These are phyloP conservation scores for Urosaurus nigricauda DNA, from an alignment of 2,797 vertebrate species.

Conservation along the genomic window DNA sequence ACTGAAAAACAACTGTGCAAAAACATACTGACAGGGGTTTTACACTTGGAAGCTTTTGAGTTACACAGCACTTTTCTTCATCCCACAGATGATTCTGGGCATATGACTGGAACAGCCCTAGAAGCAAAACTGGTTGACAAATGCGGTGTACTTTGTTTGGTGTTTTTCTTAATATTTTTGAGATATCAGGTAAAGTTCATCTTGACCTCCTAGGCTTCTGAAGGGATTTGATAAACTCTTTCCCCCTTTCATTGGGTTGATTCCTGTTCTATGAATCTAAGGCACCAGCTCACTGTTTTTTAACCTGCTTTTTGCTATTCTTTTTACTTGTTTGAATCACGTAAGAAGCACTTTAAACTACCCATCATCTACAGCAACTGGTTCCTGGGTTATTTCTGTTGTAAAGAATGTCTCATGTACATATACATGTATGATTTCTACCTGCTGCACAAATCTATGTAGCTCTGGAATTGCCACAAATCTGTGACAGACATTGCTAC, in stretches of 20 bases:
- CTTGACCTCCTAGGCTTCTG: background rate
- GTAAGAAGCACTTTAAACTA: background rate
- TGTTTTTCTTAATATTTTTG: background rate
- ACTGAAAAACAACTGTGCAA: slow-evolving; percentile 50
- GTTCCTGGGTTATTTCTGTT: background rate
- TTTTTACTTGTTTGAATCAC: background rate
- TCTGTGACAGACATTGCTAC: background rate
- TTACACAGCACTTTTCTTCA: background rate
- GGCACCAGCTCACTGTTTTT: no score
- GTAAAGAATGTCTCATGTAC: no score
- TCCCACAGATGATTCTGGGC: background rate
- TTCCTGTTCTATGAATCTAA: no score
- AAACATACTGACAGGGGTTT: slow-evolving; percentile 39
- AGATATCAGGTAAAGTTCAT: background rate
- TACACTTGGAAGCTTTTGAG: background rate
- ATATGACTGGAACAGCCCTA: background rate
- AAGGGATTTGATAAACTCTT: background rate
- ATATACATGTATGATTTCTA: no score
- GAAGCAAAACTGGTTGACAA: background rate
- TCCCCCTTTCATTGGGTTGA: background rate
- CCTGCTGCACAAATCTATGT: no score
- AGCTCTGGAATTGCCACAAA: background rate
- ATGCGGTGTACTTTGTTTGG: background rate
- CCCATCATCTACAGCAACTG: background rate
- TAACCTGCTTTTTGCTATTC: background rate